Percentiles rank a stretch among this genome's conserved stretches.
phyloP scores from a whole-genome alignment of 2,797 vertebrate species.

The Sebastes kiyomatsui region DNA sequence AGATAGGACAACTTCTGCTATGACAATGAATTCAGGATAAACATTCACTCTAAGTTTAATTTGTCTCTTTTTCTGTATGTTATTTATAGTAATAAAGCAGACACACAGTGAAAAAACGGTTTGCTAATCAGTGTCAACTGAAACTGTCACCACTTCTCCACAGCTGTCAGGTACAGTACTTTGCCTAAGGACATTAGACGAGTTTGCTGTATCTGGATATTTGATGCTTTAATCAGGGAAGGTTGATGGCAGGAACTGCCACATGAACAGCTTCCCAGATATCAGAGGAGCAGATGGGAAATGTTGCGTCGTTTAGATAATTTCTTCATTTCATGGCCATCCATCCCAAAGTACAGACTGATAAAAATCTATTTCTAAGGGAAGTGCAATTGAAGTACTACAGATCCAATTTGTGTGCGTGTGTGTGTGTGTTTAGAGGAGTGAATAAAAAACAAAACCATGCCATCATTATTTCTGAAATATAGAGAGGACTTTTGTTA shows the following conservation, averaged over 20 bases:
- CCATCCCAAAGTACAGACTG: slow-evolving; percentile 29
- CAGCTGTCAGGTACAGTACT: slow-evolving; percentile 47
- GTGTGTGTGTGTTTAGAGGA: neutral
- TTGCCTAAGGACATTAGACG: slow-evolving; percentile 46
- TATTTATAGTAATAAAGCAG: slow-evolving; percentile 22
- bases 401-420: neutral
- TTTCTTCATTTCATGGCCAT: slow-evolving; percentile 55
- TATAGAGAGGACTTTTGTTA: neutral
- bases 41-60: neutral
- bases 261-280: slow-evolving; percentile 31
- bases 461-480: neutral
- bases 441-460: neutral
- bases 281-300: slow-evolving; percentile 56
- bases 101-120: neutral
- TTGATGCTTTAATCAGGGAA: slow-evolving; percentile 51
- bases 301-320: slow-evolving; percentile 48
- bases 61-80: neutral
- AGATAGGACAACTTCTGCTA: neutral
- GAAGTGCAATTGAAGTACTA: slow-evolving; percentile 1
- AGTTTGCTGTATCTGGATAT: slow-evolving; percentile 43
- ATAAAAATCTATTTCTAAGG: slow-evolving; percentile 30
- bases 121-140: slow-evolving; percentile 36
- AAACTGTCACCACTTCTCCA: slow-evolving; percentile 30
- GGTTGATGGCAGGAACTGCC: slow-evolving; percentile 43
- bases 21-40: slow-evolving; percentile 5